Conservation (phyloP, 2,888 invertebrate genomes). For the Limnephilus rhombicus region DNA sequence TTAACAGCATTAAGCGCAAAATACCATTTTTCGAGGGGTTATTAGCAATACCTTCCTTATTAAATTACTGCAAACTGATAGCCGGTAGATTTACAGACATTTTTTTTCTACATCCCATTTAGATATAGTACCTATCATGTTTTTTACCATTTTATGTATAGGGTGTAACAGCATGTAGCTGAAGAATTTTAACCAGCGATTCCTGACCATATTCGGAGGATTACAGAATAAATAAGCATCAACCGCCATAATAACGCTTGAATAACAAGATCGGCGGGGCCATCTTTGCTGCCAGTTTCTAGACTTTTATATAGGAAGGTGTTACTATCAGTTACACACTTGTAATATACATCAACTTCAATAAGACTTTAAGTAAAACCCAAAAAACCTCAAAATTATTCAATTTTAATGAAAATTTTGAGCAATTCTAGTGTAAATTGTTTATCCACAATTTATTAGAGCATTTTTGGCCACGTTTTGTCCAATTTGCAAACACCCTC, state of each 20-base stretch:
- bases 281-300: neutral
- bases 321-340: neutral
- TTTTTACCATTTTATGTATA: too few relatives aligned
- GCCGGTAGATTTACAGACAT: neutral
- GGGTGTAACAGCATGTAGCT: too few relatives aligned
- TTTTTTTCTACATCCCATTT: neutral
- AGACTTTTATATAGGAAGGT: neutral
- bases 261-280: too few relatives aligned
- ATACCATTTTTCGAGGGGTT: constrained; percentile 6
- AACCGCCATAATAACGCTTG: neutral
- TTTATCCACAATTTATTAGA: neutral
- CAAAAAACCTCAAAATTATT: neutral
- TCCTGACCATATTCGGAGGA: too few relatives aligned
- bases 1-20: constrained; percentile 31
- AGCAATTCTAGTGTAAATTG: neutral
- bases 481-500: too few relatives aligned
- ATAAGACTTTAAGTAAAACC: neutral
- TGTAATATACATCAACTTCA: neutral
- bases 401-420: neutral
- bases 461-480: too few relatives aligned
- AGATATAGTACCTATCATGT: neutral
- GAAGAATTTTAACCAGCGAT: too few relatives aligned
- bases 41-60: neutral
- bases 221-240: too few relatives aligned
- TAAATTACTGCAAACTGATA: neutral